These are phyloP conservation scores for Diachasmimorpha longicaudata DNA, from an alignment of 1,140 invertebrate species.

Conservation along the genomic window DNA sequence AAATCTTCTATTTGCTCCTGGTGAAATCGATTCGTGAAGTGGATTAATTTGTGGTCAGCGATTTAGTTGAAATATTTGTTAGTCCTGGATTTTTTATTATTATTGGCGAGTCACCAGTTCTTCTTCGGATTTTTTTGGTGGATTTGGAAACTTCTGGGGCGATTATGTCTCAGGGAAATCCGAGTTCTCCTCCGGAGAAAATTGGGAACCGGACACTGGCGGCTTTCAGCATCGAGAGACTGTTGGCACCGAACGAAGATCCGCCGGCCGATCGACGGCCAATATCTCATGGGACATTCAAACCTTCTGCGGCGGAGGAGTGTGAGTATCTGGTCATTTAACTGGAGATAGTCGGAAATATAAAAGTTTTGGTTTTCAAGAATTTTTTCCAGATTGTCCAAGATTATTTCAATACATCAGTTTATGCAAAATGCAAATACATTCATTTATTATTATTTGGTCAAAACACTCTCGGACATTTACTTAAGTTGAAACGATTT, in stretches of 20 bases:
- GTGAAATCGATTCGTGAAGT: too few species aligned
- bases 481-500: too few species aligned
- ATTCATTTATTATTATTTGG: too few species aligned
- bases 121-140: slow-evolving; percentile 3
- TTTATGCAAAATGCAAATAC: too few species aligned
- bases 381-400: too few species aligned
- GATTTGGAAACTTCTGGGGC: not conserved
- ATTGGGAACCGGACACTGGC: slow-evolving; percentile 33
- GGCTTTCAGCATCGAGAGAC: slow-evolving; percentile 54
- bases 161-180: slow-evolving; percentile 46
- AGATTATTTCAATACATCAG: too few species aligned
- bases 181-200: slow-evolving; percentile 8
- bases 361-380: too few species aligned
- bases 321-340: not conserved
- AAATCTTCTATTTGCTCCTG: too few species aligned
- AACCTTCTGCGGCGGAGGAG: not conserved
- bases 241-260: slow-evolving; percentile 41
- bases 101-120: not conserved
- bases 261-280: not conserved
- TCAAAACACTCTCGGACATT: too few species aligned
- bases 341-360: too few species aligned
- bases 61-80: not conserved
- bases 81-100: not conserved
- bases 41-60: not conserved
- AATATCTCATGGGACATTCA: slow-evolving; percentile 6